Base-by-base conservation (phyloP, 2,113 vertebrate genomes). In the Gadus macrocephalus region DNA sequence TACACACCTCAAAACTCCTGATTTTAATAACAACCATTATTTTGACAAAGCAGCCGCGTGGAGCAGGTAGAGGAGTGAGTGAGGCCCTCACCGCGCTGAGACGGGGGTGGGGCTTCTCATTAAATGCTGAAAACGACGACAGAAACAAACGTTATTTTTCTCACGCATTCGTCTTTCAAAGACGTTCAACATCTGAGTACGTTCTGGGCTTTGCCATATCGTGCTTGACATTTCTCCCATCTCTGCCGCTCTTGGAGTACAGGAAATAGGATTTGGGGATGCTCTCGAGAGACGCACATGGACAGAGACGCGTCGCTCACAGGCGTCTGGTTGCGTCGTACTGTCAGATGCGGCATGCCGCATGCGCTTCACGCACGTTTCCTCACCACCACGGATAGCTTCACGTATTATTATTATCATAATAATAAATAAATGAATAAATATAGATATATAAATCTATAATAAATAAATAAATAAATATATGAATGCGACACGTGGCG, bases 131-230 rank as follows among this genome's bases (percentile, higher is more conserved):
- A 49, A 7, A 49, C 42, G 42, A 9, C 8, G 42, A 49, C 42
- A 49, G 11, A 14, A 49, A 49, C 2, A 49, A 49, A 15, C 17
- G 22, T 38, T 22, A 56, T 31, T 53, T 49, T 28, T 20, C 53
- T 58, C 67, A 61, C 35, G 62, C 22, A 65, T 28, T 38, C 53
- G 31, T 72, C 35, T 65, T 14, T 64, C n/a, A 53, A n/a, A 63
- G 17, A 53, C 16, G 35, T 68, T 15, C 19, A 38, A 67, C 28
- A 77, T 53, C 9, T 62, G 49, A 56, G 59, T 71, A 65, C 28
- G 67, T 22, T 62, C 22, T 69, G 63, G 62, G 62, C 72, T 64
- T 81, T 80, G 74, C 76, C 72, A 80, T 71, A 78, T 59, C 67
- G 27, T 63, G 77, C 67, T 2, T 77, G 76, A 70, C 68, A 70